phyloP scores from a whole-genome alignment of 2,888 invertebrate species.

The Gnatocerus cornutus region DNA sequence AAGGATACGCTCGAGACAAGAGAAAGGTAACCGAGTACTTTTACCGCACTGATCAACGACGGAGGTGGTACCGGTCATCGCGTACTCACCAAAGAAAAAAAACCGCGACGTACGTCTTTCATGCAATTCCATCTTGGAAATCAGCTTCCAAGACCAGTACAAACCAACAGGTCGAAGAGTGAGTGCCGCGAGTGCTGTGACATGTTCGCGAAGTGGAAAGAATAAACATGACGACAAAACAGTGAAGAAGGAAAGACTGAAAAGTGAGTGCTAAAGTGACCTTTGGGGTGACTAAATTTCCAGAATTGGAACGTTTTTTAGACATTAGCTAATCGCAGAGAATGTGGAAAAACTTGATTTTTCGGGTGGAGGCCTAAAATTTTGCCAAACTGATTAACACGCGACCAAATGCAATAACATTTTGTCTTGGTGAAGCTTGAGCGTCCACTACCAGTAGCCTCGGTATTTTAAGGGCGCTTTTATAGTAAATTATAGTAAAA shows the following conservation, averaged over 20 bases:
- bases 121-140: background rate
- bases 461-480: too few relatives aligned
- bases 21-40: conserved; percentile 41
- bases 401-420: too few relatives aligned
- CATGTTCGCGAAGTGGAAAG: background rate
- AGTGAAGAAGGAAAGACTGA: conserved; percentile 4
- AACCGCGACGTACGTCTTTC: conserved; percentile 32
- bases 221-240: background rate
- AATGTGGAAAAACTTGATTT: too few relatives aligned
- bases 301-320: background rate
- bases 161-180: background rate
- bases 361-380: too few relatives aligned
- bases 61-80: background rate
- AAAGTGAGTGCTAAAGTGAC: background rate
- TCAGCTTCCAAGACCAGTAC: conserved; percentile 21
- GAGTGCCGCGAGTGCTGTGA: conserved; percentile 10
- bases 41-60: conserved; percentile 42
- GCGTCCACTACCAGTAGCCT: too few relatives aligned
- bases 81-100: conserved; percentile 7
- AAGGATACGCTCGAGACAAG: conserved; percentile 34
- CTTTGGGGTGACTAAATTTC: background rate
- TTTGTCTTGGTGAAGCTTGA: too few relatives aligned
- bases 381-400: too few relatives aligned
- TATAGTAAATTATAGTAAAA: too few relatives aligned
- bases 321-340: background rate